A percentile compares a stretch with the other conserved stretches of the same genome.
These are phyloP conservation scores for Drosophila hydei DNA, from an alignment of 1,140 invertebrate species.

Conservation along the genomic window DNA sequence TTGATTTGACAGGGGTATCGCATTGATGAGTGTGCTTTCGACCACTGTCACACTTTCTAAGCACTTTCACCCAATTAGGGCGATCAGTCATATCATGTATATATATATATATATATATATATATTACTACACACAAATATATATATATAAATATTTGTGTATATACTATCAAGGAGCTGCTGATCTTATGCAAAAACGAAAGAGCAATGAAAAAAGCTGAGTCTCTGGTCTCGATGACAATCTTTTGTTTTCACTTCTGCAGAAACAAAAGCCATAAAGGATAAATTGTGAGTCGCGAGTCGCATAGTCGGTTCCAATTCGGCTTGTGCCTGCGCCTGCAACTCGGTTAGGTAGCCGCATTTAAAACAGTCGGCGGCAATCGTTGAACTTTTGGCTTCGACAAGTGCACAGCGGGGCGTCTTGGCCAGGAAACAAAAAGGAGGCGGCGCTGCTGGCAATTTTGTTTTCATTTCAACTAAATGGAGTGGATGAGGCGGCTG, in stretches of 20 bases:
- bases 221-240: slow-evolving; percentile 61
- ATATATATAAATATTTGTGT: slow-evolving; percentile 9
- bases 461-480: slow-evolving; percentile 71
- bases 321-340: slow-evolving; percentile 23
- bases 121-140: background rate
- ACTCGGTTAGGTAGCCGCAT: slow-evolving; percentile 63
- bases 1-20: slow-evolving; percentile 67
- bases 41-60: slow-evolving; percentile 74
- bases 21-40: slow-evolving; percentile 45
- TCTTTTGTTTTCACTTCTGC: slow-evolving; percentile 83
- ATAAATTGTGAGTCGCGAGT: slow-evolving; percentile 64
- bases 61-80: slow-evolving; percentile 79
- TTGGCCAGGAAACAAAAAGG: slow-evolving; percentile 44
- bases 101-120: slow-evolving; percentile 33
- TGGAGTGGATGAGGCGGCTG: slow-evolving; percentile 38
- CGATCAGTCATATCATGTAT: slow-evolving; percentile 37
- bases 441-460: slow-evolving; percentile 55
- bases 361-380: slow-evolving; percentile 49
- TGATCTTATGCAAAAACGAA: slow-evolving; percentile 37
- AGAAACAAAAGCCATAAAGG: slow-evolving; percentile 80
- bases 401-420: slow-evolving; percentile 79
- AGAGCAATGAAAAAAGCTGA: slow-evolving; percentile 6
- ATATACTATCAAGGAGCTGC: slow-evolving; percentile 31
- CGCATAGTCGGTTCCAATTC: slow-evolving; percentile 5
- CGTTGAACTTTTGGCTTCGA: slow-evolving; percentile 79